Percentiles rank a stretch among this genome's conserved stretches.
Conservation (phyloP, 2,888 invertebrate species). For the Athalia cordata region DNA sequence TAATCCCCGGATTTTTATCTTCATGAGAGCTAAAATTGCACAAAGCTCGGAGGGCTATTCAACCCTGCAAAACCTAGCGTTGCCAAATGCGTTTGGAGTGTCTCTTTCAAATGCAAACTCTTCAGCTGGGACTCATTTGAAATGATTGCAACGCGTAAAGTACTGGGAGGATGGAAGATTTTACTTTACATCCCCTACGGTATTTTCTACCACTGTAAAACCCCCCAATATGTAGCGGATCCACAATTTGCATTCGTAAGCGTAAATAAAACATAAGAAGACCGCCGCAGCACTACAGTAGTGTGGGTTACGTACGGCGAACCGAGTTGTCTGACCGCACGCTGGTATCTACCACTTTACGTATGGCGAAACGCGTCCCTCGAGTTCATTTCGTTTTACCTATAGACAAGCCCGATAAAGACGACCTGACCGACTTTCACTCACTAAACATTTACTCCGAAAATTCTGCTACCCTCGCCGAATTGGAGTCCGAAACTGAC, state of each 20-base stretch:
- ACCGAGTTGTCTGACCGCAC: not conserved
- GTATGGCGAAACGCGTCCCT: constrained; percentile 13
- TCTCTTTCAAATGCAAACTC: not conserved
- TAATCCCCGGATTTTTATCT: no score
- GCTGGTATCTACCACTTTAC: not conserved
- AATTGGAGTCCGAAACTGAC: not conserved
- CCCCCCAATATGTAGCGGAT: constrained; percentile 8
- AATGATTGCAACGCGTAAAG: constrained; percentile 9
- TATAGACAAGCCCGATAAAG: not conserved
- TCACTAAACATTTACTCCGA: constrained; percentile 28
- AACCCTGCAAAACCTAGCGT: not conserved
- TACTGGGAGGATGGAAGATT: not conserved
- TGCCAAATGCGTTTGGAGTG: constrained; percentile 17
- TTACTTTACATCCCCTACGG: not conserved
- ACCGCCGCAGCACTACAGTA: not conserved
- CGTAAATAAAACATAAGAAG: constrained; percentile 24
- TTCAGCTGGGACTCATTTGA: not conserved
- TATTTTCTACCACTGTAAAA: not conserved
- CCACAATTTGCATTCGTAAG: constrained; percentile 30
- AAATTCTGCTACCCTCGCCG: not conserved
- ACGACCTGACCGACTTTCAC: constrained; percentile 26
- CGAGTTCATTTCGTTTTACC: not conserved
- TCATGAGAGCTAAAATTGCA: no score
- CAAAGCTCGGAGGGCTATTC: not conserved
- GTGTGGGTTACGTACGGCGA: not conserved